A percentile compares a stretch with the other conserved stretches of the same genome.
Evolutionary conservation across 2,888 invertebrate species (phyloP).

Genomic region (Aphelenchoides bicaudatus): DNA sequence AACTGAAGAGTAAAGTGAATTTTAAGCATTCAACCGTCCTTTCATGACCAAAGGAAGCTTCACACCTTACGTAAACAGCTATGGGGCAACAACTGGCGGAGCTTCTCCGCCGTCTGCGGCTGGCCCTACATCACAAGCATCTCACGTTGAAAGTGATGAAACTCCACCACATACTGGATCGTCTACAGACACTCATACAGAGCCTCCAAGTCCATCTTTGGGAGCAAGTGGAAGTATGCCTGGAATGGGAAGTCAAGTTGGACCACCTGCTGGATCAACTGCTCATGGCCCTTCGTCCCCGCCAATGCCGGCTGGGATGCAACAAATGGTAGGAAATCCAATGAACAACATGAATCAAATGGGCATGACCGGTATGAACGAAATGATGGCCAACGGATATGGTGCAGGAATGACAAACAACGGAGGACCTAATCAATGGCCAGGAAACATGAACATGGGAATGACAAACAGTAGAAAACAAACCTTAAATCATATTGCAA

Average conservation of each 20-base stretch:
- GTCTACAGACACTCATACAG: background rate
- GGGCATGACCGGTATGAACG: background rate
- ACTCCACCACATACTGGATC: background rate
- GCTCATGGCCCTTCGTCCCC: too few species aligned
- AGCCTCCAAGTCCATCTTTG: background rate
- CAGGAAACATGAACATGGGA: slow-evolving; percentile 1
- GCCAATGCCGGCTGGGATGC: slow-evolving; percentile 9
- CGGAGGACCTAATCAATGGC: slow-evolving; percentile 3
- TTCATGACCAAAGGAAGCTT: slow-evolving; percentile 14
- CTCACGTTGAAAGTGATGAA: slow-evolving; percentile 8
- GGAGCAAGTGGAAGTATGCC: background rate
- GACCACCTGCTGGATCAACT: background rate
- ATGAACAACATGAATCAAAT: background rate
- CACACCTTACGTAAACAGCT: background rate
- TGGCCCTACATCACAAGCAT: background rate
- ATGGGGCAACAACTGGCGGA: background rate
- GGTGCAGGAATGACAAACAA: background rate
- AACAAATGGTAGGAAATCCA: background rate
- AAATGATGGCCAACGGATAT: slow-evolving; percentile 1
- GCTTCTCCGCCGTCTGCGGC: slow-evolving; percentile 1
- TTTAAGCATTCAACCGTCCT: slow-evolving; percentile 19
- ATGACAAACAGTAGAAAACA: slow-evolving; percentile 5
- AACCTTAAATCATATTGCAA: background rate
- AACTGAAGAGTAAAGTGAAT: background rate
- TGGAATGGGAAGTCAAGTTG: slow-evolving; percentile 5